phyloP scores from a whole-genome alignment of 2,113 vertebrate species.

The Paracanthobrama guichenoti region DNA sequence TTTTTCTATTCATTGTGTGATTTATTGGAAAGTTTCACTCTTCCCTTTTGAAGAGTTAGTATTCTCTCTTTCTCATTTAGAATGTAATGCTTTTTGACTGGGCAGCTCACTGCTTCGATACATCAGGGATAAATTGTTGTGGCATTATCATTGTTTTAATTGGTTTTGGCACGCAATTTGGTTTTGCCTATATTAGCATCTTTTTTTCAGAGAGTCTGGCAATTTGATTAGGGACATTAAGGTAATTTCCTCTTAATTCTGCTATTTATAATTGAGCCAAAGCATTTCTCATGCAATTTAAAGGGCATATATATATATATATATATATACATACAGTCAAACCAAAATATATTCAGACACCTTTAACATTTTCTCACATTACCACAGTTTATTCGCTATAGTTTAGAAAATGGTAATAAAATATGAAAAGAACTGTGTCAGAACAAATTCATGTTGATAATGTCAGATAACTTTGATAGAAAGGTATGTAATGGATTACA shows the following conservation, averaged over 20 bases:
- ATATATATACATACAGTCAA: too few species aligned
- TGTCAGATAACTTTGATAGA: too few species aligned
- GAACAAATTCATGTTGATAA: too few species aligned
- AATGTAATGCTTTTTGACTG: conserved; percentile 66
- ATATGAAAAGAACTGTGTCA: too few species aligned
- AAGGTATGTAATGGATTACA: too few species aligned
- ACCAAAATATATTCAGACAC: too few species aligned
- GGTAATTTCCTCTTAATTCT: conserved; percentile 48
- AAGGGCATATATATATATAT: neutral
- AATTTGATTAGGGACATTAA: conserved; percentile 59
- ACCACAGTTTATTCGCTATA: too few species aligned
- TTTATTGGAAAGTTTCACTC: conserved; percentile 37
- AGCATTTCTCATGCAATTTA: neutral
- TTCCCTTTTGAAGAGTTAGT: conserved; percentile 61
- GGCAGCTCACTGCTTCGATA: conserved; percentile 60
- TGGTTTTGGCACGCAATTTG: conserved; percentile 64
- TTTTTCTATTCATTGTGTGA: conserved; percentile 53
- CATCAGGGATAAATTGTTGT: conserved; percentile 64
- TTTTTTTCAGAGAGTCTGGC: conserved; percentile 50
- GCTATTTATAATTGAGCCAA: conserved; percentile 53
- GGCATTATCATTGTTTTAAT: conserved; percentile 68
- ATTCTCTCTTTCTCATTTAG: conserved; percentile 56
- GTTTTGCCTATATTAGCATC: conserved; percentile 55
- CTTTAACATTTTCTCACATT: too few species aligned
- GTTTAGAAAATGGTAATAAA: too few species aligned